Evolutionary conservation across 2,888 invertebrate species (phyloP), one percentile per base, ranked within the genome.

Genomic region (Lucinisca nassula): DNA sequence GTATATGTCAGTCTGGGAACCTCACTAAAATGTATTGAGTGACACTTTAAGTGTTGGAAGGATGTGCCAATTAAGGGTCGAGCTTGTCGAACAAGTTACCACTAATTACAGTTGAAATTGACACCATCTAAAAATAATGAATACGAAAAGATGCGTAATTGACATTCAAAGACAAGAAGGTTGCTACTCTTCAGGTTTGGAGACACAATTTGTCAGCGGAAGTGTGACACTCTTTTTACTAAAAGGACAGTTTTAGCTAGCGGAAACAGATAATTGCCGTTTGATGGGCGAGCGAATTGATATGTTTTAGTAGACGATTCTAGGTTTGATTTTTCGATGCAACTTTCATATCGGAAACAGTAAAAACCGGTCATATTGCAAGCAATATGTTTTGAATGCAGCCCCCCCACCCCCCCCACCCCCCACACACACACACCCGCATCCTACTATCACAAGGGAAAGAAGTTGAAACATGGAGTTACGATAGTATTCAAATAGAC

Each of bases 51-150:
- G 90, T 85, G 85, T 55, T 35, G 10, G n/a, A 74, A 79, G 85
- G 90, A 90, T 90, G 90, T 90, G 76, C 85, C 90, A 90, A 90
- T 90, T 88, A 85, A 61, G 51, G 88, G 85, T 79, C 77, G 82
- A 82, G 80, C 85, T 72, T 67, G 67, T 67, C 67, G 32, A 67
- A 67, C 67, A 67, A 67, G 67, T 67, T 67, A 35, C 67, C 35
- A 67, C 67, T 67, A 67, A 67, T 67, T 67, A 79, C 72, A 76
- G 76, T 17, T 72, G 82, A 82, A 67, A 38, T 49, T 70, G 72
- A 76, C 79, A 78, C 78, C 75, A 27, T 81, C 73, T 74, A 51
- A 61, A 58, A 38, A 67, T 87, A 87, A 85, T 85, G 85, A 87
- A 89, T 87, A 72, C 87, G 85, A 87, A 87, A 80, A 78, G 55